phyloP scores from a whole-genome alignment of 1,140 invertebrate genomes.

The Trachymyrmex cornetzi region DNA sequence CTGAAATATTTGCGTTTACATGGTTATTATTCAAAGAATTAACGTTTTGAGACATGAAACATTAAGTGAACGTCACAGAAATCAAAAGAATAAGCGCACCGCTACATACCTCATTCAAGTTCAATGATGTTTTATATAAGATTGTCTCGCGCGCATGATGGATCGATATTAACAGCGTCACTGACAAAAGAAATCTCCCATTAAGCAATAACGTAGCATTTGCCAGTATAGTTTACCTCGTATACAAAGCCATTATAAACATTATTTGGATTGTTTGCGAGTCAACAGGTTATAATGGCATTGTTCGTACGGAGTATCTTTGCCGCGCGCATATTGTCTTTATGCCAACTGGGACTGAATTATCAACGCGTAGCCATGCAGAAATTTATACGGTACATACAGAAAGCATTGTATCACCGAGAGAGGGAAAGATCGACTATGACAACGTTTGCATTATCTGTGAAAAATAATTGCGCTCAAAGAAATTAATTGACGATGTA shows the following conservation, averaged over 20 bases:
- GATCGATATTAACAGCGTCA: conserved; percentile 29
- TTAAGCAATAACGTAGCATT: conserved; percentile 49
- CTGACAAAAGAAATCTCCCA: conserved; percentile 46
- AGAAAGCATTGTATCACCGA: conserved; percentile 11
- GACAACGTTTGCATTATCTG: background rate
- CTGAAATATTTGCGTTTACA: background rate
- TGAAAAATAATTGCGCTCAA: conserved; percentile 11
- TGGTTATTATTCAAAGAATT: background rate
- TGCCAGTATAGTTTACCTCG: conserved; percentile 22
- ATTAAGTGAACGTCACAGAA: background rate
- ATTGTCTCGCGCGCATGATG: background rate
- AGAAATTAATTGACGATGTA: background rate
- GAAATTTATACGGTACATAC: conserved; percentile 39
- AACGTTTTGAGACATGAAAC: background rate
- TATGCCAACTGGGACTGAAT: conserved; percentile 55
- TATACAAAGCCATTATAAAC: conserved; percentile 61
- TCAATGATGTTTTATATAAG: conserved; percentile 34
- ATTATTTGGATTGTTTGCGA: conserved; percentile 60
- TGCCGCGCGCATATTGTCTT: conserved; percentile 37
- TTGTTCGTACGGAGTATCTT: conserved; percentile 54
- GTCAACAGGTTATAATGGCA: conserved; percentile 60
- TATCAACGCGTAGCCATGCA: conserved; percentile 54
- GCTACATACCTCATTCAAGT: background rate
- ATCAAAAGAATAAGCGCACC: background rate
- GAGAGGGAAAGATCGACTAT: background rate